Evolutionary conservation across 2,888 invertebrate species (phyloP), one percentile per base, ranked within the genome.

Genomic region (Acholoe squamosa): DNA sequence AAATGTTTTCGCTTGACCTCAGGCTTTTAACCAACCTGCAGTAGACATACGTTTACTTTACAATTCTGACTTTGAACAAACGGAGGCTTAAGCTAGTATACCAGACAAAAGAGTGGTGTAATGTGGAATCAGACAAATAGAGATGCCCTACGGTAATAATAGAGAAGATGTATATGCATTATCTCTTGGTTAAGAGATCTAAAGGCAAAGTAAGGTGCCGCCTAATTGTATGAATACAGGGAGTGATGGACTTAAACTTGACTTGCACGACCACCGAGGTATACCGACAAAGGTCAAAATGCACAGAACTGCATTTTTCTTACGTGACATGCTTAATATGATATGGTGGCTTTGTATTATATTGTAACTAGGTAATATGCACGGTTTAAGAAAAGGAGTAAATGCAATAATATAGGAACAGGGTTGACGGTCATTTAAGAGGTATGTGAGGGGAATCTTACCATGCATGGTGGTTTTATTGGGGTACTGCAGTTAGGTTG

Each of bases 181-280:
- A 80, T 80, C 80, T 80, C 34, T 16, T 34, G 33, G 80, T 80
- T 34, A 12, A 43, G 80, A 80, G 80, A 43, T 19, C 80, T 80
- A 80, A 19, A 86, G 86, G 86, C 86, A 86, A 86, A 86, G 54
- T 54, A 86, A 86, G 25, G 86, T 86, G 86, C 54, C 54, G 54
- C 25, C 54, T 54, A 54, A 22, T 12, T 19, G 43, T 84, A 71
- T 84, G 34, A 84, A 84, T 0, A 54, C 28, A 54, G 52, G 86
- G 56, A 56, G 86, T 86, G 86, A 22, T 14, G 28, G 25, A 54
- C 86, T 86, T 54, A 86, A 54, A 54, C 52, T 54, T 86, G 86
- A 86, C 86, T 86, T 84, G 25, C 54, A 86, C 86, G 54, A 54
- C 33, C 86, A 86, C 86, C 52, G 86, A 54, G 52, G 86, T 54